Conservation (phyloP, 2,113 vertebrate species). For the Diadophis punctatus region DNA sequence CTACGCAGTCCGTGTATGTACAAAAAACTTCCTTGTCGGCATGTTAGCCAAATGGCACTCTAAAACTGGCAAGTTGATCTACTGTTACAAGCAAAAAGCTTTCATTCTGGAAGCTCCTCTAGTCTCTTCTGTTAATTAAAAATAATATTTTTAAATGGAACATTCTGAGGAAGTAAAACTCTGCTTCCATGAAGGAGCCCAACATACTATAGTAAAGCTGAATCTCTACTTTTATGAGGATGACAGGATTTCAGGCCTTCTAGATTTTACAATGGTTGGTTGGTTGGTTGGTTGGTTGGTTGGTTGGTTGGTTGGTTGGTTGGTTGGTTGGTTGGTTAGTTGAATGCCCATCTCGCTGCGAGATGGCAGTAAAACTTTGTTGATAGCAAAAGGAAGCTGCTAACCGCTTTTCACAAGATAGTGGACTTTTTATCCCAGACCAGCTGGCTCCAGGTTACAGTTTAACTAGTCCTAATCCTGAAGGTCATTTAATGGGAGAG, state of each 20-base stretch:
- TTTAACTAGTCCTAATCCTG: background rate
- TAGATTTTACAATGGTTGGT: background rate
- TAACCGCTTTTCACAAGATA: slow-evolving; percentile 19
- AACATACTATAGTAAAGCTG: slow-evolving; percentile 14
- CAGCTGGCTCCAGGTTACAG: background rate
- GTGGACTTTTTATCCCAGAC: background rate
- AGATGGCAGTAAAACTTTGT: background rate
- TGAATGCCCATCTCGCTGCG: background rate
- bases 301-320: too few species aligned
- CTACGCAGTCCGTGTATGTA: background rate
- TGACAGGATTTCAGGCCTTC: slow-evolving; percentile 11
- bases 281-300: too few species aligned
- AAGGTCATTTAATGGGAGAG: background rate
- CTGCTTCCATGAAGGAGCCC: background rate
- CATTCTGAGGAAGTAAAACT: background rate
- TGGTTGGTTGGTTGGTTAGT: too few species aligned
- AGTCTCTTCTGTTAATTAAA: background rate
- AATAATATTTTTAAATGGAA: background rate
- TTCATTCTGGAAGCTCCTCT: background rate
- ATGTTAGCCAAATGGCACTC: background rate
- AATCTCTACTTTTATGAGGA: slow-evolving; percentile 38
- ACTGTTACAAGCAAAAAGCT: background rate
- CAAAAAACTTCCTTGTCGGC: background rate
- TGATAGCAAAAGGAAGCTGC: background rate
- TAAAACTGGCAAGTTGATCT: background rate